These are phyloP conservation scores for Cyprinodon brontotheroides DNA, from an alignment of 2,113 vertebrate species.

Conservation along the genomic window DNA sequence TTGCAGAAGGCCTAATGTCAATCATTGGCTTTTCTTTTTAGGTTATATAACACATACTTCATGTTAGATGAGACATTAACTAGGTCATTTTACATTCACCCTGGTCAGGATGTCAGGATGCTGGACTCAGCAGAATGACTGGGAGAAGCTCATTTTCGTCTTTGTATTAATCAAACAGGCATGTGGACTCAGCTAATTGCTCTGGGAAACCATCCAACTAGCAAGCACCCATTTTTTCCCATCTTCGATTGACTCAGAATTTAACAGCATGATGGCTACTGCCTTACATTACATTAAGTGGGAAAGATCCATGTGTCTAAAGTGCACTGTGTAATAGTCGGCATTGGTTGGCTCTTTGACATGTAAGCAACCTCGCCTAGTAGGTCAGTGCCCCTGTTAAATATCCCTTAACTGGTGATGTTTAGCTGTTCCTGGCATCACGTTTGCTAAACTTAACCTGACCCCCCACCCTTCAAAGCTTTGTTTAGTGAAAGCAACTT, in stretches of 20 bases:
- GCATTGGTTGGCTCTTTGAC: slow-evolving; percentile 29
- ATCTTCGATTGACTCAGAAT: slow-evolving; percentile 35
- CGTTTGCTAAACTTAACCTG: slow-evolving; percentile 17
- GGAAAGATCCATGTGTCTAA: slow-evolving; percentile 32
- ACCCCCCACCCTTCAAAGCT: background rate
- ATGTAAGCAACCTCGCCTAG: slow-evolving; percentile 22
- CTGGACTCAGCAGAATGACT: slow-evolving; percentile 24
- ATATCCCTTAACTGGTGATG: slow-evolving; percentile 1
- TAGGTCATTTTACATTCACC: slow-evolving; percentile 13
- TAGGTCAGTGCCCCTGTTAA: slow-evolving; percentile 1
- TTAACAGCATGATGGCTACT: slow-evolving; percentile 50
- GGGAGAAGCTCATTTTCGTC: slow-evolving; percentile 65
- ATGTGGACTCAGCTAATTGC: slow-evolving; percentile 74
- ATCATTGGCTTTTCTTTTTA: slow-evolving; percentile 1
- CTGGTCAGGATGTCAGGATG: slow-evolving; percentile 31
- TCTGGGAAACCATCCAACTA: slow-evolving; percentile 74
- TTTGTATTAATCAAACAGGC: slow-evolving; percentile 77
- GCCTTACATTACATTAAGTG: slow-evolving; percentile 29
- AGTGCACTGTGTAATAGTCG: slow-evolving; percentile 30
- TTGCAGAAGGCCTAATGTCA: background rate
- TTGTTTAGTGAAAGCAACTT: background rate
- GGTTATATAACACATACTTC: slow-evolving; percentile 1
- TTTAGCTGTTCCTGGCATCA: background rate
- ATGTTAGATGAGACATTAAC: slow-evolving; percentile 7
- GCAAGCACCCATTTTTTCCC: slow-evolving; percentile 17